Conservation (phyloP, 2,888 invertebrate genomes). For the Conistra vaccinii region DNA sequence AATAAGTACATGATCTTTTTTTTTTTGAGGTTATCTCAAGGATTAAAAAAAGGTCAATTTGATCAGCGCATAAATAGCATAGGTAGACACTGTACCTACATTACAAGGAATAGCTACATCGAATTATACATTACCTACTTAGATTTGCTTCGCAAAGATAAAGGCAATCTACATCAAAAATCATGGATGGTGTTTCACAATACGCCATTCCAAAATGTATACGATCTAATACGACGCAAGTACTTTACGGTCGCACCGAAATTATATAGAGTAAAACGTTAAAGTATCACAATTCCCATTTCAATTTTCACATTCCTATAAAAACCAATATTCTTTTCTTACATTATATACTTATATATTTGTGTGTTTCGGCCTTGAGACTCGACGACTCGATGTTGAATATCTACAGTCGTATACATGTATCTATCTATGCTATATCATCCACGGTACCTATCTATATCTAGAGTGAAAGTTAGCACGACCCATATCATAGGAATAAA, state of each 20-base stretch:
- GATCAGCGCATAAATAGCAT: slow-evolving; percentile 51
- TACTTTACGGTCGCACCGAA: slow-evolving; percentile 71
- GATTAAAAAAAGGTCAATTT: slow-evolving; percentile 60
- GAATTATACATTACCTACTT: slow-evolving; percentile 43
- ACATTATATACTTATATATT: slow-evolving; percentile 83
- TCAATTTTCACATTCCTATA: slow-evolving; percentile 77
- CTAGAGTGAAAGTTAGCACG: slow-evolving; percentile 90
- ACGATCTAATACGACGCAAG: slow-evolving; percentile 67
- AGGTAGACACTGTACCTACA: slow-evolving; percentile 39
- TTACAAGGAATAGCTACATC: slow-evolving; percentile 58
- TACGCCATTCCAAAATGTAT: slow-evolving; percentile 75
- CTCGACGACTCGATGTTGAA: slow-evolving; percentile 88
- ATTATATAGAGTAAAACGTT: slow-evolving; percentile 64
- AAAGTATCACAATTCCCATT: slow-evolving; percentile 68
- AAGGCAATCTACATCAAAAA: slow-evolving; percentile 72
- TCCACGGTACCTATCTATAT: slow-evolving; percentile 88
- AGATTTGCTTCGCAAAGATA: slow-evolving; percentile 79
- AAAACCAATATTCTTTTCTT: slow-evolving; percentile 82
- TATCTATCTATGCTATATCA: slow-evolving; percentile 83
- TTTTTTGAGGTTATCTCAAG: slow-evolving; percentile 86
- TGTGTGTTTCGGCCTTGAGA: slow-evolving; percentile 90
- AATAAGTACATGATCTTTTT: slow-evolving; percentile 61
- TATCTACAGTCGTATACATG: slow-evolving; percentile 85
- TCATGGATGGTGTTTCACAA: slow-evolving; percentile 73
- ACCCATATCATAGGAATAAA: slow-evolving; percentile 82